Conservation (phyloP, 2,888 invertebrate genomes). For the Camptogramma bilineatum region DNA sequence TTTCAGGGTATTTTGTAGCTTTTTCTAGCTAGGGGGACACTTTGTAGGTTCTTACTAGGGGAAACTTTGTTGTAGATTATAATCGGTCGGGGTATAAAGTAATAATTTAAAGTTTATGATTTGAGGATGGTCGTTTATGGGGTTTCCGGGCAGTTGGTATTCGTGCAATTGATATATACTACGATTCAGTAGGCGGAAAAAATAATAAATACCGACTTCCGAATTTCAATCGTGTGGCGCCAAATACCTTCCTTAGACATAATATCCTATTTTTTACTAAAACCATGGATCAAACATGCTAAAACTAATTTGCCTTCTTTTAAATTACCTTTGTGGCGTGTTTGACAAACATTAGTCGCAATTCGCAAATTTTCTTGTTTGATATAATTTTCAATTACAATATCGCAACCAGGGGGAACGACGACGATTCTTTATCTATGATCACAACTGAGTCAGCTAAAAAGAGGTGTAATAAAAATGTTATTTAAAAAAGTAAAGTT, state of each 20-base stretch:
- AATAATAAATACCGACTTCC: background rate
- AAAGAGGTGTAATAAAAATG: background rate
- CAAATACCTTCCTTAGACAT: too few species aligned
- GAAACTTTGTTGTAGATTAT: slow-evolving; percentile 21
- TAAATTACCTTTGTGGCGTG: background rate
- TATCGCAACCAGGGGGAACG: too few species aligned
- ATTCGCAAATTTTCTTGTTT: background rate
- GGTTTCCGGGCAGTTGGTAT: too few species aligned
- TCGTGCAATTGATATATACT: too few species aligned
- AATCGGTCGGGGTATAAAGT: slow-evolving; percentile 13
- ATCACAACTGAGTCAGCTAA: background rate
- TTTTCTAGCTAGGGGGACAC: slow-evolving; percentile 9
- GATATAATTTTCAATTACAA: background rate
- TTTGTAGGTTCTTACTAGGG: slow-evolving; percentile 7
- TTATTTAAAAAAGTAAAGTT: background rate
- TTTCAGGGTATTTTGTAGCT: slow-evolving; percentile 16
- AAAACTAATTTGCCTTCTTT: background rate
- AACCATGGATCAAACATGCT: too few species aligned
- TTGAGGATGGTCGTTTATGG: slow-evolving; percentile 5
- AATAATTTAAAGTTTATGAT: slow-evolving; percentile 11
- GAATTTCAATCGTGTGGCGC: background rate
- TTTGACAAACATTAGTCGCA: background rate
- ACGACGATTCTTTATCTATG: too few species aligned
- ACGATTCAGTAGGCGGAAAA: background rate
- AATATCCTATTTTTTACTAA: too few species aligned